phyloP scores from a whole-genome alignment of 2,113 vertebrate species.

The Picathartes gymnocephalus region DNA sequence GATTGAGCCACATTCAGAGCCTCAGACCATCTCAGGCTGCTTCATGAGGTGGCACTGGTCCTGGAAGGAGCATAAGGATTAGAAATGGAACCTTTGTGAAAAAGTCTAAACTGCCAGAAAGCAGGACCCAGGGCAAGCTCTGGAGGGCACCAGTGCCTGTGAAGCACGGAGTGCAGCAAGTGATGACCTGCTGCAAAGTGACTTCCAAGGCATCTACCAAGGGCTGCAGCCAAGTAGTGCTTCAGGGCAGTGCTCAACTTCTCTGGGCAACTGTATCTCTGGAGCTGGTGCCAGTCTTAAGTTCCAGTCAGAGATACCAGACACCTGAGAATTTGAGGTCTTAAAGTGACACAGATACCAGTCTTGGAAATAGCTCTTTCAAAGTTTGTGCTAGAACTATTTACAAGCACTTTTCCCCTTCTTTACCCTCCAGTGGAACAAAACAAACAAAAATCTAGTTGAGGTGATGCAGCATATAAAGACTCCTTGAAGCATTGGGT shows the following conservation, averaged over 20 bases:
- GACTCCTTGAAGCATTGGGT: neutral
- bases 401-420: neutral
- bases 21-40: neutral
- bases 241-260: neutral
- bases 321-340: conserved; percentile 18
- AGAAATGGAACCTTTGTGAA: neutral
- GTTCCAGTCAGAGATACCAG: neutral
- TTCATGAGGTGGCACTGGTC: neutral
- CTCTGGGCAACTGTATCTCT: neutral
- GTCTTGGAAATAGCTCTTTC: neutral
- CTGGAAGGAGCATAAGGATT: neutral
- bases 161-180: neutral
- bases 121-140: neutral
- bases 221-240: neutral
- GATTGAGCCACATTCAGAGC: neutral
- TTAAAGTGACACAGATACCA: neutral
- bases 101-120: neutral
- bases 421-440: neutral
- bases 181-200: neutral
- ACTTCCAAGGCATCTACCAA: conserved; percentile 28
- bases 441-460: neutral
- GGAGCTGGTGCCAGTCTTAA: neutral
- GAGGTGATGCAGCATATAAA: neutral
- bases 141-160: neutral
- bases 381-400: neutral